phyloP scores from a whole-genome alignment of 64 coral and sea anemone genomes.

The Montipora sp. region DNA sequence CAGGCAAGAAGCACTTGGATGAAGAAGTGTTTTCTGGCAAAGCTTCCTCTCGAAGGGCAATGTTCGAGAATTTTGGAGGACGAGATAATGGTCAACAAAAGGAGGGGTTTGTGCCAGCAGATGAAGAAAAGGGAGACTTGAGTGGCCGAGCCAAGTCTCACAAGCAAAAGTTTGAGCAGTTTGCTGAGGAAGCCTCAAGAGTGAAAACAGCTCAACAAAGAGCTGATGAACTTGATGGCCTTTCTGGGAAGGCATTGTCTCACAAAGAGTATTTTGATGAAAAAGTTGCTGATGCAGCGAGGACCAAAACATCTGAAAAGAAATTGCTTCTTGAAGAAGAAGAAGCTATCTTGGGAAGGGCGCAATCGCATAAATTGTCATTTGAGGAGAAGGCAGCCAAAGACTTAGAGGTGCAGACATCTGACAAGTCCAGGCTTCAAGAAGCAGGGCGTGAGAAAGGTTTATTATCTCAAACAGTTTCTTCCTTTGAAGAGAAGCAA shows the following conservation, averaged over 20 bases:
- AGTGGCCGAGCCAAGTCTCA: constrained; percentile 42
- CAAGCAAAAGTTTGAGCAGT: constrained; percentile 38
- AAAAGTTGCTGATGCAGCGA: constrained; percentile 52
- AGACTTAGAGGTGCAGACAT: constrained; percentile 54
- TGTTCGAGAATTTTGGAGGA: constrained; percentile 39
- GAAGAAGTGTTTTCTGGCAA: constrained; percentile 56
- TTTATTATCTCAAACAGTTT: constrained; percentile 4
- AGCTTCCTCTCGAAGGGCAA: constrained; percentile 30
- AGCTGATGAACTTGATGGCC: constrained; percentile 50
- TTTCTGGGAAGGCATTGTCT: constrained; percentile 59
- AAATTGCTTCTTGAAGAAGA: constrained; percentile 48
- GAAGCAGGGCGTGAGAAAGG: constrained; percentile 64
- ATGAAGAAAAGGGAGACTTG: constrained; percentile 41
- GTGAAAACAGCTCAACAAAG: constrained; percentile 35
- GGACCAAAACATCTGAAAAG: constrained; percentile 40
- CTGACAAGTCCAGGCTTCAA: constrained; percentile 24
- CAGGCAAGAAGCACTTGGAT: constrained; percentile 23
- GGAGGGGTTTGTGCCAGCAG: background rate
- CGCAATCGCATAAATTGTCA: constrained; percentile 30
- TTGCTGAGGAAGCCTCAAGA: constrained; percentile 45
- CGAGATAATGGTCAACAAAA: background rate
- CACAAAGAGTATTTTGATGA: constrained; percentile 72
- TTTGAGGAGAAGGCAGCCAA: constrained; percentile 65
- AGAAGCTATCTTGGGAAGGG: constrained; percentile 30
- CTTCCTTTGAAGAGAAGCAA: constrained; percentile 51